phyloP scores from a whole-genome alignment of 2,797 vertebrate species.

The Pygocentrus nattereri region DNA sequence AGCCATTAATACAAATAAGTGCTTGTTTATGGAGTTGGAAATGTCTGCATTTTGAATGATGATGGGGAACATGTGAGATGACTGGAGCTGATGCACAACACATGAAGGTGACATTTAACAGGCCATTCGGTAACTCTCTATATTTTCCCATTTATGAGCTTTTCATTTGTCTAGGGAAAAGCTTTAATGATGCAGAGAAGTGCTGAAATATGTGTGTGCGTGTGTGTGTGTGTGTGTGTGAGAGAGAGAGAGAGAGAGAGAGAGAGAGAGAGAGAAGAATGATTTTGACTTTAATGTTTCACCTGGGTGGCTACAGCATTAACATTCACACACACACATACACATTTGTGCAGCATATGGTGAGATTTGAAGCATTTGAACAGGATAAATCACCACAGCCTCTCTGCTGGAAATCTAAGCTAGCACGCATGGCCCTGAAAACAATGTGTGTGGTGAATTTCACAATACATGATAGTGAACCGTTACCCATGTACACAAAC shows the following conservation, averaged over 20 bases:
- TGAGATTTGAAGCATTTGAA: background rate
- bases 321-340: slow-evolving; percentile 14
- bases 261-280: background rate
- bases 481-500: background rate
- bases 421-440: background rate
- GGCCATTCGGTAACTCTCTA: background rate
- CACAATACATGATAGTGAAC: background rate
- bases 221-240: slow-evolving; percentile 36
- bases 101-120: slow-evolving; percentile 24
- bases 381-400: background rate
- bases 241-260: slow-evolving; percentile 17
- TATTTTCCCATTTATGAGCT: background rate
- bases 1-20: slow-evolving; percentile 29
- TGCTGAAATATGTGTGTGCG: background rate
- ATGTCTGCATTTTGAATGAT: background rate
- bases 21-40: background rate
- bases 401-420: background rate
- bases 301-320: background rate
- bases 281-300: slow-evolving; percentile 21
- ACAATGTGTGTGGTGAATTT: background rate
- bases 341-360: background rate
- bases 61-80: background rate
- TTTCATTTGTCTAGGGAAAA: slow-evolving; percentile 8
- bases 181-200: background rate
- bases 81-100: background rate